Evolutionary conservation across 1,140 invertebrate genomes (phyloP), one percentile per base, ranked within the genome.

Genomic region (Zaprionus davidi): DNA sequence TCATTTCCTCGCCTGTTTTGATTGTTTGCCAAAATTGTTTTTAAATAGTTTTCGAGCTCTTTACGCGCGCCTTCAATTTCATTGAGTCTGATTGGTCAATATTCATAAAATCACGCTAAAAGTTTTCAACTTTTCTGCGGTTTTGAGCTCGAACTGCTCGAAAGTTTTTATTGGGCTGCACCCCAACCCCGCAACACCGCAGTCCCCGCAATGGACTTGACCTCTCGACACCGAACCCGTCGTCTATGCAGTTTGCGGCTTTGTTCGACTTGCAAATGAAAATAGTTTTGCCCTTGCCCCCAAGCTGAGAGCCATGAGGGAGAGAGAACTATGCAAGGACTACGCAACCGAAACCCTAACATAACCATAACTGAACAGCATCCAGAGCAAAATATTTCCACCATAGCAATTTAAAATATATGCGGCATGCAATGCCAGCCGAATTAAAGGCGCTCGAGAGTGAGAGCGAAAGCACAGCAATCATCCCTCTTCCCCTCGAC

Each of bases 201-300:
- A 22, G 11, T 13, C 26, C 24, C 26, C 38, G n/a, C 11, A 15
- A 7, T 38, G 34, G 6, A 46, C 69, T 44, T 38, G 24, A 60
- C 53, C 55, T 60, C 41, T 11, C 41, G n/a, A 46, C n/a, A 9
- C 7, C 41, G 38, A 44, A 44, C 38, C 38, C 38, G 7, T 49
- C 46, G 57, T 69, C 67, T 73, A 57, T 41, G 68, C 67, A 71
- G 65, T 65, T 83, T 88, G 83, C 55, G 84, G 83, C 74, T 88
- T 84, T 88, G 84, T 87, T 84, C 78, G 62, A 84, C 74, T 81
- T 76, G 74, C 81, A 87, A 87, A 87, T 87, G 84, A 84, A 87
- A 87, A 87, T 87, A 88, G 84, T 87, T 88, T 86, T 56, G 58
- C 46, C 72, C 64, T 78, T 71, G 76, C 51, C 28, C 53, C 64